Percentiles rank a stretch among this genome's conserved stretches.
Evolutionary conservation across 2,113 vertebrate species (phyloP).

Genomic region (Neoarius graeffei): DNA sequence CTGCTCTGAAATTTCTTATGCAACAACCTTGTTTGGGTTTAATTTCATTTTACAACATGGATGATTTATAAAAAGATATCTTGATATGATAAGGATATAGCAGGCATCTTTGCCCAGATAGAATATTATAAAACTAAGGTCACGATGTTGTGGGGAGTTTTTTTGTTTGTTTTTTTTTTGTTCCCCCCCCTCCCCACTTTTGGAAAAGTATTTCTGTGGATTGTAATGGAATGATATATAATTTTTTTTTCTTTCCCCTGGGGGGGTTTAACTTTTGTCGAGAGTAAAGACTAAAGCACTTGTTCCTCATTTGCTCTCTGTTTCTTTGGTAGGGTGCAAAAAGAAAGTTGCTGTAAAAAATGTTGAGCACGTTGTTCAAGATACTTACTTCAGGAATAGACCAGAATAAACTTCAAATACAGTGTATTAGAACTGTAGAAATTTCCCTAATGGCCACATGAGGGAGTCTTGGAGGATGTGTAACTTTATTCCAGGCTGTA

Average conservation of each 20-base stretch:
- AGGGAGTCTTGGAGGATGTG: slow-evolving; percentile 1
- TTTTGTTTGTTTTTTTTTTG: slow-evolving; percentile 55
- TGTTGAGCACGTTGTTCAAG: not conserved
- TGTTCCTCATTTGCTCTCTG: slow-evolving; percentile 59
- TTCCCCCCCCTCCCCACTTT: slow-evolving; percentile 60
- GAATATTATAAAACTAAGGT: not conserved
- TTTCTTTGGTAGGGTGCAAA: slow-evolving; percentile 53
- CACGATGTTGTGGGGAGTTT: too few relatives aligned
- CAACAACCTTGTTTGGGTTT: slow-evolving; percentile 46
- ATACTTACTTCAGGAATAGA: not conserved
- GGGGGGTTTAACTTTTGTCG: slow-evolving; percentile 59
- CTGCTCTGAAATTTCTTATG: slow-evolving; percentile 56
- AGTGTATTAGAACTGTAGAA: not conserved
- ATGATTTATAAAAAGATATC: slow-evolving; percentile 62
- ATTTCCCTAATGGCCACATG: not conserved
- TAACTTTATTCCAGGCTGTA: not conserved
- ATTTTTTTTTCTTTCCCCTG: slow-evolving; percentile 61
- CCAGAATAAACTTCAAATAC: not conserved
- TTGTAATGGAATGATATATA: slow-evolving; percentile 62
- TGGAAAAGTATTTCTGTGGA: slow-evolving; percentile 68
- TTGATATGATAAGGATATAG: not conserved
- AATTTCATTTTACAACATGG: slow-evolving; percentile 45
- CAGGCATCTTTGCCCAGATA: not conserved
- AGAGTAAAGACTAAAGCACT: slow-evolving; percentile 58
- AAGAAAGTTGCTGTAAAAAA: not conserved